phyloP scores from a whole-genome alignment of 2,888 invertebrate genomes.

The Steinernema hermaphroditum region DNA sequence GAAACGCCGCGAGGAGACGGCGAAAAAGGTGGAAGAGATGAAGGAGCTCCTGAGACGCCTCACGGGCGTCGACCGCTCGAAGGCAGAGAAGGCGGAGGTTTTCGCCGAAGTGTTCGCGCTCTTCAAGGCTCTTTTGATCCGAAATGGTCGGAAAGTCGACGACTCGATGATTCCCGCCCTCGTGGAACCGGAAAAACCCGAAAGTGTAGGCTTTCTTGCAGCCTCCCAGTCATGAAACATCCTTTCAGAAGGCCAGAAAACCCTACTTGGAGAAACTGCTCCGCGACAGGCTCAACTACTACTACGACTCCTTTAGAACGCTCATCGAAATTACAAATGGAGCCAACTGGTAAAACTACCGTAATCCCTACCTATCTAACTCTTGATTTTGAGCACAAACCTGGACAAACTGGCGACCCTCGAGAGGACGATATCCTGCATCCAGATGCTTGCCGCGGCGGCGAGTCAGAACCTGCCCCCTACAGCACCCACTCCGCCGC shows the following conservation, averaged over 20 bases:
- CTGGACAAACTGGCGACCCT: constrained; percentile 8
- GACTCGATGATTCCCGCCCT: background rate
- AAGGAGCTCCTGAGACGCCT: background rate
- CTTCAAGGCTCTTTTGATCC: background rate
- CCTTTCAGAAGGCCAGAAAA: background rate
- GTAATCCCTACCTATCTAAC: background rate
- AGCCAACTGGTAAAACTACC: background rate
- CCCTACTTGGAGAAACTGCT: background rate
- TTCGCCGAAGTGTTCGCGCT: background rate
- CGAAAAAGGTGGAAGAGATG: constrained; percentile 21
- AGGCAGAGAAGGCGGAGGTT: constrained; percentile 9
- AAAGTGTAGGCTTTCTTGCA: background rate
- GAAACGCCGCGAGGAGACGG: constrained; percentile 11
- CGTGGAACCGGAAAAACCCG: background rate
- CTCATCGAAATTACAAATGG: background rate
- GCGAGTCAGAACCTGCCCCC: background rate
- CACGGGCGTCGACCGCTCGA: background rate
- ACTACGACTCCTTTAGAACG: constrained; percentile 1
- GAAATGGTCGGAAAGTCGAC: background rate
- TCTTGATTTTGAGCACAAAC: background rate
- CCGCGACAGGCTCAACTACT: constrained; percentile 11
- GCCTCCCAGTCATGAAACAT: background rate
- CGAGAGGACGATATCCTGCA: constrained; percentile 3
- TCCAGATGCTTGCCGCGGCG: background rate
- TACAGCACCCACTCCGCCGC: background rate